A percentile compares a stretch with the other conserved stretches of the same genome.
phyloP scores from a whole-genome alignment of 2,888 invertebrate genomes.

The Netelia melanura region DNA sequence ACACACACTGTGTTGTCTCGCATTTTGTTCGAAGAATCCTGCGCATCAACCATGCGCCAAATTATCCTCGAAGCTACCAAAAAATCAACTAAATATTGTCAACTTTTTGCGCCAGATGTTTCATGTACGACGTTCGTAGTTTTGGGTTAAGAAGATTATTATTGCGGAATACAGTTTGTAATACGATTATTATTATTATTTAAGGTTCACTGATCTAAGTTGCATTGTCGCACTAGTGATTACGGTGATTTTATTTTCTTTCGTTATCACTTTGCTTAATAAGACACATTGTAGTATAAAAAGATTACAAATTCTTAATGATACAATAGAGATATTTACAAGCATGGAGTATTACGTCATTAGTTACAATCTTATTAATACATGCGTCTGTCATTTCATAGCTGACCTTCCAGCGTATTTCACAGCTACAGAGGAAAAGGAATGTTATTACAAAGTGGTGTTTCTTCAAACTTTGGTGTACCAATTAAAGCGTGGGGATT shows the following conservation, averaged over 20 bases:
- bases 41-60: conserved; percentile 1
- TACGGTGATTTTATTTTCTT: conserved; percentile 50
- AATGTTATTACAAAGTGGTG: too few relatives aligned
- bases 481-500: background rate
- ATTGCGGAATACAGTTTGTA: conserved; percentile 37
- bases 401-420: too few relatives aligned
- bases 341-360: conserved; percentile 59
- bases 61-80: conserved; percentile 10
- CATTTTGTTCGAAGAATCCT: background rate
- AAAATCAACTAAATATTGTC: conserved; percentile 21
- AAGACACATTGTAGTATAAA: conserved; percentile 75
- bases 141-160: conserved; percentile 9
- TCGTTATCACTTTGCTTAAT: conserved; percentile 68
- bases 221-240: conserved; percentile 71
- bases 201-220: conserved; percentile 58
- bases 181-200: conserved; percentile 19
- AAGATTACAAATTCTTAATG: conserved; percentile 70
- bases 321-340: conserved; percentile 73
- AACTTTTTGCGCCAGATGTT: conserved; percentile 6
- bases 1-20: background rate
- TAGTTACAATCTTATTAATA: conserved; percentile 12
- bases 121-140: conserved; percentile 39
- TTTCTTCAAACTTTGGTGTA: conserved; percentile 33
- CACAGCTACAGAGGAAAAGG: too few relatives aligned
- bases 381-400: conserved; percentile 26